phyloP scores from a whole-genome alignment of 2,888 invertebrate genomes.

The Synergus japonicus region DNA sequence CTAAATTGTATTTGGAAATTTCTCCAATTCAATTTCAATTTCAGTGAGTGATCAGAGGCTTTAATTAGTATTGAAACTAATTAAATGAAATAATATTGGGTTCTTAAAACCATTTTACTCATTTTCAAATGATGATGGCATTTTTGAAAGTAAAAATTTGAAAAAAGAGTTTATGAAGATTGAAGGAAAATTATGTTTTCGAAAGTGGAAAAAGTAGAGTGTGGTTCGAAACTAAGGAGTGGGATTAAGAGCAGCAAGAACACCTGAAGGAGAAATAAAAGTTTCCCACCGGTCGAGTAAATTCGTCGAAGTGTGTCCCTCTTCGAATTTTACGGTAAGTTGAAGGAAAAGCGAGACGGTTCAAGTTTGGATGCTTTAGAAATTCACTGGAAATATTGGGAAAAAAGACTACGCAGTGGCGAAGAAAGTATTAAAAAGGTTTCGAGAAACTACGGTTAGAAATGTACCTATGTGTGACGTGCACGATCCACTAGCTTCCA shows the following conservation, averaged over 20 bases:
- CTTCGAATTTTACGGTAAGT: slow-evolving; percentile 63
- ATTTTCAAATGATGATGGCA: too few relatives aligned
- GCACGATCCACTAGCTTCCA: slow-evolving; percentile 20
- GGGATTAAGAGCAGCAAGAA: slow-evolving; percentile 49
- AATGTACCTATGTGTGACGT: slow-evolving; percentile 16
- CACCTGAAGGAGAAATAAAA: slow-evolving; percentile 63
- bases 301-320: slow-evolving; percentile 67
- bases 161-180: not conserved
- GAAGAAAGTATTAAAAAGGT: slow-evolving; percentile 41
- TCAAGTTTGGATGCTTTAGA: slow-evolving; percentile 70
- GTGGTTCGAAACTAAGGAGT: not conserved
- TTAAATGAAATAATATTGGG: slow-evolving; percentile 40
- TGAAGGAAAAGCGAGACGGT: slow-evolving; percentile 65
- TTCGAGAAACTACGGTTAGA: slow-evolving; percentile 38
- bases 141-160: not conserved
- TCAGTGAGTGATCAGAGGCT: not conserved
- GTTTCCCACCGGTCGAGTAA: slow-evolving; percentile 65
- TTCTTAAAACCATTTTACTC: too few relatives aligned
- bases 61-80: not conserved
- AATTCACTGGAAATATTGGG: slow-evolving; percentile 60
- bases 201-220: not conserved
- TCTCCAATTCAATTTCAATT: slow-evolving; percentile 23
- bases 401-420: slow-evolving; percentile 19
- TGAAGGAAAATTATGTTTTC: too few relatives aligned
- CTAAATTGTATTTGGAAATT: slow-evolving; percentile 21